phyloP scores from a whole-genome alignment of 2,113 vertebrate species.

The Chaenocephalus aceratus region DNA sequence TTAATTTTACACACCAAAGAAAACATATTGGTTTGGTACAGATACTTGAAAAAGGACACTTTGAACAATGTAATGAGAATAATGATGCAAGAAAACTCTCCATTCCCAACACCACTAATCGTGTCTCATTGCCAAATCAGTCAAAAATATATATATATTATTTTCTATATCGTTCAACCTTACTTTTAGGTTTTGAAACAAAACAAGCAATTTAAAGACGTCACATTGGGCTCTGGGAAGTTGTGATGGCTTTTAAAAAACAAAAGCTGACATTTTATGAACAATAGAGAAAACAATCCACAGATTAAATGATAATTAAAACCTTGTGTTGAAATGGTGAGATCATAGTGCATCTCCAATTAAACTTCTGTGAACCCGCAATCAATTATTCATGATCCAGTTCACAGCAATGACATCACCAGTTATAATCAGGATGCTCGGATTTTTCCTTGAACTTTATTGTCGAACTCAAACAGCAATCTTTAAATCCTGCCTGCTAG shows the following conservation, averaged over 20 bases:
- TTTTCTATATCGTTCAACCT: too few species aligned
- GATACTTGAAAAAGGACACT: too few species aligned
- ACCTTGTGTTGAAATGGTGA: too few species aligned
- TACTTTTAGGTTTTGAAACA: not conserved
- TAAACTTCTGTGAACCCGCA: not conserved
- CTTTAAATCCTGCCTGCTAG: not conserved
- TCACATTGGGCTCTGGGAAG: too few species aligned
- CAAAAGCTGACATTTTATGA: not conserved
- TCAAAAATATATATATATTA: too few species aligned
- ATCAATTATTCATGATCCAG: not conserved
- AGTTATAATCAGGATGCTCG: constrained; percentile 3
- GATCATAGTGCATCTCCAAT: not conserved
- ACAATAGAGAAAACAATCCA: not conserved
- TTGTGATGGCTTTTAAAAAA: too few species aligned
- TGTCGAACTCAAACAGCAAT: not conserved
- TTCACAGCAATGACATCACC: constrained; percentile 20
- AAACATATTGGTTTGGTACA: too few species aligned
- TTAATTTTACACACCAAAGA: too few species aligned
- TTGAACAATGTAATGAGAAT: too few species aligned
- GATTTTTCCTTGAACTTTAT: not conserved
- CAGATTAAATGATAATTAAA: not conserved
- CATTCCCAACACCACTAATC: too few species aligned
- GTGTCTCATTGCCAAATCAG: too few species aligned
- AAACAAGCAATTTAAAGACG: not conserved
- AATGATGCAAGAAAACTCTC: too few species aligned